These are phyloP conservation scores for Halcyon leucocephala DNA, from an alignment of 2,797 vertebrate species.

Conservation along the genomic window DNA sequence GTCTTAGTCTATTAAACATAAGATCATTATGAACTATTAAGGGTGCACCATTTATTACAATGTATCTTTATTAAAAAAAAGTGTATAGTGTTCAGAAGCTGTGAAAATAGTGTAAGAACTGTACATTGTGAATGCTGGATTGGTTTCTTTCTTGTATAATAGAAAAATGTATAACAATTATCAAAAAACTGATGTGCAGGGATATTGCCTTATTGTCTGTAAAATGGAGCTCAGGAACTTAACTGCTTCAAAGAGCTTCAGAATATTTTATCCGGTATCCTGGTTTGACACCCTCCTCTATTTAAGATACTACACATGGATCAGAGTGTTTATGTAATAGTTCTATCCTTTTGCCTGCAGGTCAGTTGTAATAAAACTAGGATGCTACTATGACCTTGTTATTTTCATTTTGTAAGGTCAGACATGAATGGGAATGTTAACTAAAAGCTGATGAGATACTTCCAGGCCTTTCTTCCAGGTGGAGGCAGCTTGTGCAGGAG, in stretches of 20 bases:
- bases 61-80: constrained; percentile 86
- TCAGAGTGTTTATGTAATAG: constrained; percentile 85
- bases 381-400: constrained; percentile 79
- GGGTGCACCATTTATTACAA: constrained; percentile 86
- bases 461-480: neutral
- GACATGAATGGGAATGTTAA: constrained; percentile 13
- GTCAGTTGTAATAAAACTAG: constrained; percentile 86
- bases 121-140: constrained; percentile 84
- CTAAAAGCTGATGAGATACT: neutral
- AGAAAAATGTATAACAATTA: constrained; percentile 82
- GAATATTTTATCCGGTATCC: constrained; percentile 81
- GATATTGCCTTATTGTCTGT: constrained; percentile 88
- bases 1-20: constrained; percentile 83
- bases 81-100: constrained; percentile 89
- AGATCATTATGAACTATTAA: constrained; percentile 84
- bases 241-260: constrained; percentile 81
- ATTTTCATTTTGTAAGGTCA: constrained; percentile 81
- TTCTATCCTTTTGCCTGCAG: constrained; percentile 85
- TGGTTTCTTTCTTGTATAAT: constrained; percentile 81
- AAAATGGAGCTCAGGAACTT: constrained; percentile 80
- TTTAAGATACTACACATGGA: constrained; percentile 83
- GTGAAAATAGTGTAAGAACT: constrained; percentile 87
- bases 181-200: constrained; percentile 84
- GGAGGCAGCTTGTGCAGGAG: neutral
- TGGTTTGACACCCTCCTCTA: constrained; percentile 80